Conservation (phyloP, 2,888 invertebrate genomes). For the Eristalis intricaria region DNA sequence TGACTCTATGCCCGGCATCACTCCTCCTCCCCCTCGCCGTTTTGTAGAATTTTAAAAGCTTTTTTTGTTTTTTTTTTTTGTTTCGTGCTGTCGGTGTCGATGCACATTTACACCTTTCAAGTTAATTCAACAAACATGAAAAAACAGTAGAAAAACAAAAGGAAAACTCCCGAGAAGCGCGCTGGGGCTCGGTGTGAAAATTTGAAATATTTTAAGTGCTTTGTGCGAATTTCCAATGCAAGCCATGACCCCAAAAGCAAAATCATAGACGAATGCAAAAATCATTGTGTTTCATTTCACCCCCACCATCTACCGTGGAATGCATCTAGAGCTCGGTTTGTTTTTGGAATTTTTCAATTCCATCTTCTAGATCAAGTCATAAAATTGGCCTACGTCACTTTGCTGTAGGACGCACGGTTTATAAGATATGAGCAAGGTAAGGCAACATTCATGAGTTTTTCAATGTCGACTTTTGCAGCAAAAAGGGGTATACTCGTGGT, state of each 20-base stretch:
- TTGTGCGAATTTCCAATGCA: slow-evolving; percentile 54
- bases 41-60: slow-evolving; percentile 57
- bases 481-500: too few species aligned
- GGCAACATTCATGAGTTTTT: too few species aligned
- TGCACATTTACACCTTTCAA: slow-evolving; percentile 54
- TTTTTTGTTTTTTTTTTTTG: slow-evolving; percentile 20
- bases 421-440: too few species aligned
- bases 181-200: slow-evolving; percentile 39
- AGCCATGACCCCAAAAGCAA: slow-evolving; percentile 67
- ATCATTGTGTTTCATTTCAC: too few species aligned
- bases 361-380: too few species aligned
- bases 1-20: slow-evolving; percentile 5
- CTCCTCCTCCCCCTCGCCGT: slow-evolving; percentile 1
- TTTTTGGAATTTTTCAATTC: too few species aligned
- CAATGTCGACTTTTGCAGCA: too few species aligned
- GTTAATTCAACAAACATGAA: slow-evolving; percentile 1
- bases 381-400: too few species aligned
- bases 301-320: not conserved
- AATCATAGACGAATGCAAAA: slow-evolving; percentile 9
- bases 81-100: not conserved
- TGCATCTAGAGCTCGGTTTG: too few species aligned
- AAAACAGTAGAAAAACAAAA: slow-evolving; percentile 18
- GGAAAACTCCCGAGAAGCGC: not conserved
- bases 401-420: too few species aligned
- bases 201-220: slow-evolving; percentile 60